Evolutionary conservation across 2,888 invertebrate species (phyloP).

Genomic region (Megamerina dolium): DNA sequence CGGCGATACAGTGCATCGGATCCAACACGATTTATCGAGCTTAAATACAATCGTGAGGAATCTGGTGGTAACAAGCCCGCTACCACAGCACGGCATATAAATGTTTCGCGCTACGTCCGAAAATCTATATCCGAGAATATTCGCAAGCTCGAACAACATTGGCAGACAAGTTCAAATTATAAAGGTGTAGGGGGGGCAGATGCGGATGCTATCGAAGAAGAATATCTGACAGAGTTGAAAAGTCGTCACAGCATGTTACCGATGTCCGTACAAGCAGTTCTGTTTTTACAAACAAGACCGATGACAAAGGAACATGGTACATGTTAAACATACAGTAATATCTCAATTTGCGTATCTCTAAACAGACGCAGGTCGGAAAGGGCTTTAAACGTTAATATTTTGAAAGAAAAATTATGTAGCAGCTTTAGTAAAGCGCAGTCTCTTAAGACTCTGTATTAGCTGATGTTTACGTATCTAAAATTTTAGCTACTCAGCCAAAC

Average conservation of each 20-base stretch:
- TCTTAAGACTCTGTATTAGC: no score
- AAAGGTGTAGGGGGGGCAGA: conserved; percentile 8
- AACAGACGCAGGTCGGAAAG: no score
- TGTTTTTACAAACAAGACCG: conserved; percentile 61
- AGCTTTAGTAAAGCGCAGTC: no score
- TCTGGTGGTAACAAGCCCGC: conserved; percentile 10
- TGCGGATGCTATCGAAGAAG: conserved; percentile 10
- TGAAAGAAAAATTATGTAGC: no score
- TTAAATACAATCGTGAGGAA: conserved; percentile 24
- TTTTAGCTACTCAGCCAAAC: no score
- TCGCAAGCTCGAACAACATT: conserved; percentile 11
- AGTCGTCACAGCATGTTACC: conserved; percentile 36
- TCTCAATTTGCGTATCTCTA: no score
- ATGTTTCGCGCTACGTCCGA: conserved; percentile 25
- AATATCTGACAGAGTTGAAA: background rate
- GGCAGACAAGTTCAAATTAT: background rate
- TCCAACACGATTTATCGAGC: conserved; percentile 44
- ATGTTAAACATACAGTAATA: no score
- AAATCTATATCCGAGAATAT: conserved; percentile 26
- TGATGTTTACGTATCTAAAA: no score
- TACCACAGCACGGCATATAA: conserved; percentile 13
- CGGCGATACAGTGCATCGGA: conserved; percentile 48
- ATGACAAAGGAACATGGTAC: conserved; percentile 50
- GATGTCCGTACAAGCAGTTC: conserved; percentile 60
- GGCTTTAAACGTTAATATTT: no score